A percentile compares a stretch with the other conserved stretches of the same genome.
These are phyloP conservation scores for Oreochromis niloticus DNA, from an alignment of 2,113 vertebrate species.

Conservation along the genomic window DNA sequence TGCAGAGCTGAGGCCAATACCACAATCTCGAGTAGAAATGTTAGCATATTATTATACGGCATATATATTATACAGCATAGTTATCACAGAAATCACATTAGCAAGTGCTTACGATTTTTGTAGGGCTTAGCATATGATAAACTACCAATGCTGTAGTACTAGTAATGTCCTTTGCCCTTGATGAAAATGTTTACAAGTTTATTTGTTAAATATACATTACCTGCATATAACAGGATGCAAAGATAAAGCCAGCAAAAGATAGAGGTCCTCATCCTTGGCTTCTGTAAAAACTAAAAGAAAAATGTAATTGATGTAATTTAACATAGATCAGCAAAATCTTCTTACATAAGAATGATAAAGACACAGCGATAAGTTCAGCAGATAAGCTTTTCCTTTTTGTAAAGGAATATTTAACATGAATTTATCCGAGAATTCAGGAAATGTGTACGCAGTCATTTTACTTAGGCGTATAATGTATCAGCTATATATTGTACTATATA, in stretches of 20 bases:
- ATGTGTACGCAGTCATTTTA: background rate
- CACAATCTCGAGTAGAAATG: background rate
- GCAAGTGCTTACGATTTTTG: background rate
- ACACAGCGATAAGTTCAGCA: accelerated
- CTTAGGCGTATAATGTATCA: too few relatives aligned
- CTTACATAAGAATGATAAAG: background rate
- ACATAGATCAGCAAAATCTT: background rate
- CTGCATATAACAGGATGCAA: background rate
- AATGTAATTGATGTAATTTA: background rate
- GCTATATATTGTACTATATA: too few relatives aligned
- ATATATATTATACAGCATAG: too few relatives aligned
- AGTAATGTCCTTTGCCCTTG: background rate
- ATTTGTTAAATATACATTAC: background rate
- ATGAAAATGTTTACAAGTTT: background rate
- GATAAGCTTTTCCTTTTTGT: background rate
- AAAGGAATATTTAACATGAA: background rate
- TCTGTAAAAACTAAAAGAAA: background rate
- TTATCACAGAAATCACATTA: background rate
- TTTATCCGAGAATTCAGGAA: background rate
- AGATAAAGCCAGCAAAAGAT: accelerated
- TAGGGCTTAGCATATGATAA: background rate
- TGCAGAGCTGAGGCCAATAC: background rate
- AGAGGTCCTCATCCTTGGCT: accelerated
- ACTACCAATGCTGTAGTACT: background rate
- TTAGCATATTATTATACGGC: accelerated